A percentile compares a stretch with the other conserved stretches of the same genome.
Evolutionary conservation across 2,888 invertebrate species (phyloP).

Genomic region (Trichogramma dendrolimi): DNA sequence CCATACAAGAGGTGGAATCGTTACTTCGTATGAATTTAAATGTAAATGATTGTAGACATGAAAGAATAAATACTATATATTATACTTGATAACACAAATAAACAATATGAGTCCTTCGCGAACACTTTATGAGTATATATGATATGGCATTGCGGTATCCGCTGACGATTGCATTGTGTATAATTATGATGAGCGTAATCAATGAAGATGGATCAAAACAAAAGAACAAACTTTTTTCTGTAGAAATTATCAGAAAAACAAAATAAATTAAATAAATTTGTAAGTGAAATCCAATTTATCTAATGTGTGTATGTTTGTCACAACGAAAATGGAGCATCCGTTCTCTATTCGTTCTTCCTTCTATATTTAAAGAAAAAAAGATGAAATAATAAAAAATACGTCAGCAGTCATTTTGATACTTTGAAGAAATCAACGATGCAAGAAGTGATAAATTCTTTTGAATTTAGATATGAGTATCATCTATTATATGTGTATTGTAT

Average conservation of each 20-base stretch:
- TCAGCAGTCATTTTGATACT: slow-evolving; percentile 19
- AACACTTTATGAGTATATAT: slow-evolving; percentile 18
- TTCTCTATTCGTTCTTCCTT: slow-evolving; percentile 22
- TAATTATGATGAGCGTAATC: slow-evolving; percentile 20
- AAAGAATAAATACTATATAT: too few relatives aligned
- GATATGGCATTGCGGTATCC: neutral
- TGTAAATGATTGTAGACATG: too few relatives aligned
- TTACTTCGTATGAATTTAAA: too few relatives aligned
- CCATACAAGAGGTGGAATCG: too few relatives aligned
- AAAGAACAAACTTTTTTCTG: slow-evolving; percentile 21
- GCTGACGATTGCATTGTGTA: slow-evolving; percentile 18
- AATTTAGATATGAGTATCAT: neutral
- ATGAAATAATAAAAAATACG: neutral
- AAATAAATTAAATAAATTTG: slow-evolving; percentile 26
- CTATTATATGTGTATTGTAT: too few relatives aligned
- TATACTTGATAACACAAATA: neutral
- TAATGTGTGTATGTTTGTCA: slow-evolving; percentile 23
- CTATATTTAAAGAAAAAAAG: slow-evolving; percentile 2
- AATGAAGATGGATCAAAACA: too few relatives aligned
- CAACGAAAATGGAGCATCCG: slow-evolving; percentile 14
- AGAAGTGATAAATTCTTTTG: neutral
- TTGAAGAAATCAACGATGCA: slow-evolving; percentile 9
- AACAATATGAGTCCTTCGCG: slow-evolving; percentile 18
- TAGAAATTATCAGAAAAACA: slow-evolving; percentile 21
- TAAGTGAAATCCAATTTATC: slow-evolving; percentile 27